A percentile compares a stretch with the other conserved stretches of the same genome.
Evolutionary conservation across 2,888 invertebrate genomes (phyloP).

Genomic region (Tipula unca): DNA sequence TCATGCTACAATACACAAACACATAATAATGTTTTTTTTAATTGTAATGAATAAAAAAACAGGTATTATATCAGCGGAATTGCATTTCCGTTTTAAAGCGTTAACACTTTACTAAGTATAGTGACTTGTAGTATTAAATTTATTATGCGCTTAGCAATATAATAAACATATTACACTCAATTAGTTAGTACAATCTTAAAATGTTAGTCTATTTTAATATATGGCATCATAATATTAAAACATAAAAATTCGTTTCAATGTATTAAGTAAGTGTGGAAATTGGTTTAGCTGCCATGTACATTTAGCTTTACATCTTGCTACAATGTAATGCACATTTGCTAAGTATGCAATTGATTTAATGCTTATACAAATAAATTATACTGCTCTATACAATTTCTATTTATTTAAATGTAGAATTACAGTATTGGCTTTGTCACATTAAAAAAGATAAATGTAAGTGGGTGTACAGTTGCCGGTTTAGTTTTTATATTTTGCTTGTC

Average conservation of each 20-base stretch:
- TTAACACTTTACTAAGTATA: neutral
- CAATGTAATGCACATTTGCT: neutral
- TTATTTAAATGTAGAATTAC: too few species aligned
- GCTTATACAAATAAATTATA: neutral
- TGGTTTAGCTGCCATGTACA: neutral
- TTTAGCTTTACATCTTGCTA: neutral
- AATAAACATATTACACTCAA: neutral
- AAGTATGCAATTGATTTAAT: neutral
- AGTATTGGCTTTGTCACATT: neutral
- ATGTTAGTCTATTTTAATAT: too few species aligned
- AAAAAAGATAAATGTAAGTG: neutral
- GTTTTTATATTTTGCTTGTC: neutral
- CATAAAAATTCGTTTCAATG: too few species aligned
- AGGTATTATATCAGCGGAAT: neutral
- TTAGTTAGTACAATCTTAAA: too few species aligned
- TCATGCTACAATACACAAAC: neutral
- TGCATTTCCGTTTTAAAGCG: neutral
- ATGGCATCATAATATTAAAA: too few species aligned
- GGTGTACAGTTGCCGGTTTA: neutral
- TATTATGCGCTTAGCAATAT: neutral
- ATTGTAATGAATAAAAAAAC: neutral
- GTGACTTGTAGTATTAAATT: neutral
- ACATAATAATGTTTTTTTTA: neutral
- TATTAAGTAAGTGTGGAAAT: neutral
- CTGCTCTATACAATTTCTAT: too few species aligned